Base-by-base conservation (phyloP, 2,888 invertebrate genomes). In the Temnothorax rugatulus region DNA sequence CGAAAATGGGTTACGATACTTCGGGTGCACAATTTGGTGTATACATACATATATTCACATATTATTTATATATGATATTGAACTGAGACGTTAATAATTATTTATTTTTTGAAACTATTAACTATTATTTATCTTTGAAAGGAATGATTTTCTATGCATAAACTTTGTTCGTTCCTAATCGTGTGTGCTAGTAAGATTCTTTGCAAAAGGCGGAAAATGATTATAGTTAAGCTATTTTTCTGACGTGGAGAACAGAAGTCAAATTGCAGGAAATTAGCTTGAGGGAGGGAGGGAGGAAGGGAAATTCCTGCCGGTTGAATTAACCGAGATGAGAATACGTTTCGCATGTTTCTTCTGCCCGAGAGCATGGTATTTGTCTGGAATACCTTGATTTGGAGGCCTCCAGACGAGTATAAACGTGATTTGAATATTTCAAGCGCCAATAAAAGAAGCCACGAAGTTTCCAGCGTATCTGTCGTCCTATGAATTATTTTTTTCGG, bases 341-440 rank as follows among this genome's bases (percentile, higher is more conserved):
- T 77, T 68, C 76, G 64, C 75, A 68, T 82, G 85, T 87, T 88
- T 84, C 88, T 89, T 85, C 85, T 83, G 68, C 82, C 69, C 63
- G 69, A 75, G 79, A 52, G 66, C 77, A 75, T 81, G 54, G 82
- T 82, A 82, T 86, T 84, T 84, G 85, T 82, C 85, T 84, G 83
- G 81, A 89, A 88, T 91, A 84, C 82, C 84, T 75, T 85, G 86
- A 91, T 89, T 89, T 87, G 75, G 84, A 85, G 81, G 64, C 84
- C 81, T 82, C 64, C 34, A 85, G 79, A 89, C 84, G 87, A 89
- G 74, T 86, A 85, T 77, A 82, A 87, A 91, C 91, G 90, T 89
- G 91, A 89, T 89, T 89, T 88, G 91, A 91, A 91, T 91, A 90
- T 82, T 81, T 85, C 59, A 76, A 63, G 54, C 69, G 74, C 47